Conservation (phyloP, 2,888 invertebrate genomes). For the Acanthosepion esculentum region DNA sequence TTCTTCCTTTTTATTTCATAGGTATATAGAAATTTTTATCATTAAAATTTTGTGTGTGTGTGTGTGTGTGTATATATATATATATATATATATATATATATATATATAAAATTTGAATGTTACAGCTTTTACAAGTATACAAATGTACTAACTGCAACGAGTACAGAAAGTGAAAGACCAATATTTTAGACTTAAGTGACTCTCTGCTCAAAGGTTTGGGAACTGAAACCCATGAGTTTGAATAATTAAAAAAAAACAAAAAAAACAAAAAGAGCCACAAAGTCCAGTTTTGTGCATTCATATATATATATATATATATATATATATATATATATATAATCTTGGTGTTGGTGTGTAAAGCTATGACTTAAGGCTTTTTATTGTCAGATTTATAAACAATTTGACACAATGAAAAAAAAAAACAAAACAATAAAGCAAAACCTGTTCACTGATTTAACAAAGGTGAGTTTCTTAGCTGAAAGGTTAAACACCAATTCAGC, state of each 20-base stretch:
- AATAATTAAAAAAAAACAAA: background rate
- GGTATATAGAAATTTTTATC: background rate
- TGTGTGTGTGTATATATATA: no score
- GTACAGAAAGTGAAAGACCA: background rate
- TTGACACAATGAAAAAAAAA: background rate
- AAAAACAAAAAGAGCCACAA: background rate
- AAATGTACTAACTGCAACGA: background rate
- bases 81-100: no score
- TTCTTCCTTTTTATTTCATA: background rate
- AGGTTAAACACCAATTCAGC: background rate
- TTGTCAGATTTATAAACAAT: background rate
- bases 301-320: background rate
- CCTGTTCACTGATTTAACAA: background rate
- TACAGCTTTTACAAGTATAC: background rate
- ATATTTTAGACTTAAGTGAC: background rate
- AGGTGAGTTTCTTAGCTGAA: background rate
- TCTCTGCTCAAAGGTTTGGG: conserved; percentile 21
- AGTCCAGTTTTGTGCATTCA: background rate
- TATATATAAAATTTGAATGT: background rate
- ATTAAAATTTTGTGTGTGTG: background rate
- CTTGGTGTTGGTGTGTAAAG: background rate
- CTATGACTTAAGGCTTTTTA: background rate
- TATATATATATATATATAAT: background rate
- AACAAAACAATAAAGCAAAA: background rate
- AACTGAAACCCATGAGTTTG: background rate